Evolutionary conservation across 2,113 vertebrate genomes (phyloP).

Genomic region (Sinocyclocheilus rhinocerous): DNA sequence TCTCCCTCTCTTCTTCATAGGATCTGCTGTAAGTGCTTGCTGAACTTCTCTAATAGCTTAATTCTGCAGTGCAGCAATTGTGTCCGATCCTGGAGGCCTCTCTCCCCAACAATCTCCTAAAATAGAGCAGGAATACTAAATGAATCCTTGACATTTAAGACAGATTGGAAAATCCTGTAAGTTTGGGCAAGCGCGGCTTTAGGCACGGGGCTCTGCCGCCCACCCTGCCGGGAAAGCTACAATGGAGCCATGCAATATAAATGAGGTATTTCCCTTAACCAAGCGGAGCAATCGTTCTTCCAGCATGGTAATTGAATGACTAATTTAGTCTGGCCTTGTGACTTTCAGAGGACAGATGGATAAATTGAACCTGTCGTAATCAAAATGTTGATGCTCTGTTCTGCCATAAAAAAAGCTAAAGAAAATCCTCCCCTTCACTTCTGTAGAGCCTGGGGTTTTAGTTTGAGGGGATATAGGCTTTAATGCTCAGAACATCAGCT

Average conservation of each 20-base stretch:
- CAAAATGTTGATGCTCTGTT: constrained; percentile 31
- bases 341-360: constrained; percentile 36
- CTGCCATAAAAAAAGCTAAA: constrained; percentile 4
- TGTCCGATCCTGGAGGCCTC: constrained; percentile 33
- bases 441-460: background rate
- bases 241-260: constrained; percentile 42
- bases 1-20: background rate
- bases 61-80: constrained; percentile 29
- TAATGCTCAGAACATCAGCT: background rate
- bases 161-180: constrained; percentile 39
- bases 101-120: constrained; percentile 36
- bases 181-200: constrained; percentile 32
- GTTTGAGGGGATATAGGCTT: background rate
- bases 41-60: constrained; percentile 43
- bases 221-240: constrained; percentile 27
- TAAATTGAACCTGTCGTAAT: constrained; percentile 33
- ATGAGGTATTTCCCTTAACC: constrained; percentile 39
- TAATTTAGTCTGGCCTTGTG: constrained; percentile 40
- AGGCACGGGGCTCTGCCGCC: background rate
- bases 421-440: background rate
- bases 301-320: constrained; percentile 43
- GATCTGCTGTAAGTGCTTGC: constrained; percentile 28
- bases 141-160: constrained; percentile 51
- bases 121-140: constrained; percentile 49
- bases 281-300: constrained; percentile 34